phyloP scores from a whole-genome alignment of 2,113 vertebrate species.

The Crotalus viridis region DNA sequence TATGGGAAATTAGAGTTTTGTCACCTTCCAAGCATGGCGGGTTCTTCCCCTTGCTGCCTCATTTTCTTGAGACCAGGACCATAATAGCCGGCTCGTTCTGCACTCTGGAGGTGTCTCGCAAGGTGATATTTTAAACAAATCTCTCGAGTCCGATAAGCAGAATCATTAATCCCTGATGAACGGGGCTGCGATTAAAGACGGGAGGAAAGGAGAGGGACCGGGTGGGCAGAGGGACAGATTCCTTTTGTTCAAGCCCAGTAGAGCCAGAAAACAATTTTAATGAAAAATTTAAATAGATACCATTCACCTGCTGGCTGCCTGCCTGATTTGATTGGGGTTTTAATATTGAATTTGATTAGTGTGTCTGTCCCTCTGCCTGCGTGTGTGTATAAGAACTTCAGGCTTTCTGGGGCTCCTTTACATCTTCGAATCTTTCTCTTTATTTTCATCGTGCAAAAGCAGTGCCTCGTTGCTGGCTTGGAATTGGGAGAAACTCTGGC shows the following conservation, averaged over 20 bases:
- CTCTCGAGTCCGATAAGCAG: conserved; percentile 25
- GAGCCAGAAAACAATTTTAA: conserved; percentile 27
- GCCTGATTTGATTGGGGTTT: not conserved
- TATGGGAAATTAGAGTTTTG: conserved; percentile 1
- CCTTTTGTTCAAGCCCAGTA: conserved; percentile 4
- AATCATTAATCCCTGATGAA: conserved; percentile 20
- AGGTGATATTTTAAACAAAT: conserved; percentile 30
- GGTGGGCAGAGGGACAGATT: not conserved
- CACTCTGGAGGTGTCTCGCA: not conserved
- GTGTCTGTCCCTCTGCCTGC: not conserved
- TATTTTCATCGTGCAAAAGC: not conserved
- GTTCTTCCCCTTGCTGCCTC: not conserved
- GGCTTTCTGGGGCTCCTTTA: not conserved
- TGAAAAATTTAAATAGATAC: conserved; percentile 12
- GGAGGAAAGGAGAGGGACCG: not conserved
- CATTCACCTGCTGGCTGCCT: not conserved
- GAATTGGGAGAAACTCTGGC: not conserved
- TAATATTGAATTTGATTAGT: conserved; percentile 4
- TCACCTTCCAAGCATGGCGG: not conserved
- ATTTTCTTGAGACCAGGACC: accelerated
- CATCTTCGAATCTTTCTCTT: not conserved
- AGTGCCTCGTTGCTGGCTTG: not conserved
- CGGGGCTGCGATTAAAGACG: not conserved
- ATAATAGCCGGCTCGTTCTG: not conserved
- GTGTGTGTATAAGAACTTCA: not conserved